A percentile compares a stretch with the other conserved stretches of the same genome.
phyloP scores from a whole-genome alignment of 2,113 vertebrate species.

The Rhinolophus ferrumequinum region DNA sequence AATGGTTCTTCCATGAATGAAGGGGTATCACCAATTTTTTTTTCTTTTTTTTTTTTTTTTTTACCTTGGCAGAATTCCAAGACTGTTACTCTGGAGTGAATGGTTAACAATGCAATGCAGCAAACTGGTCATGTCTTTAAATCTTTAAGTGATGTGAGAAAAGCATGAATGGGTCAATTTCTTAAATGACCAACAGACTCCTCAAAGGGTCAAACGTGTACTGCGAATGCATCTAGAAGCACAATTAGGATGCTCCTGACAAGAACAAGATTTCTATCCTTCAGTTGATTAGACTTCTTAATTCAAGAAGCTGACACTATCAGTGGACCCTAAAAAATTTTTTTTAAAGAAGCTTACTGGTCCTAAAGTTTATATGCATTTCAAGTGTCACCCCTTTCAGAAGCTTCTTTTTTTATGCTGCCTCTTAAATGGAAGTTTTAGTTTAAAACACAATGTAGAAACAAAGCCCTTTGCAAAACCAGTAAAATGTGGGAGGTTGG shows the following conservation, averaged over 20 bases:
- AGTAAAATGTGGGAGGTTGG: not conserved
- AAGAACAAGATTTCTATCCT: not conserved
- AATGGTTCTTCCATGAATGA: not conserved
- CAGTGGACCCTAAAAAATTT: not conserved
- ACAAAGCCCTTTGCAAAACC: not conserved
- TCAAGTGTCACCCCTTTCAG: not conserved
- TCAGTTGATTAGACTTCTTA: not conserved
- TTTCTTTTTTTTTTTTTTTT: not conserved
- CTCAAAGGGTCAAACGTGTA: not conserved
- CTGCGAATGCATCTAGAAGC: not conserved
- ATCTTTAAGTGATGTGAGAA: conserved; percentile 24
- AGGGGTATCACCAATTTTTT: not conserved
- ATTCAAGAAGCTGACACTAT: conserved; percentile 24
- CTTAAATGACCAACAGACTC: not conserved
- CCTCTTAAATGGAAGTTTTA: conserved; percentile 31
- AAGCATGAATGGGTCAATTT: not conserved
- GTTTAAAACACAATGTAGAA: conserved; percentile 33
- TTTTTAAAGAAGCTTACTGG: not conserved
- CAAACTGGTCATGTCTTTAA: not conserved
- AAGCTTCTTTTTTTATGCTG: not conserved
- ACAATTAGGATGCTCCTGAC: not conserved
- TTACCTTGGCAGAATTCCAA: conserved; percentile 31
- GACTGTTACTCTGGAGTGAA: conserved; percentile 39
- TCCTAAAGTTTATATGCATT: not conserved
- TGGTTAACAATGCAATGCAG: not conserved